phyloP scores from a whole-genome alignment of 2,113 vertebrate genomes.

The Gnathonemus echidnorhynchus region DNA sequence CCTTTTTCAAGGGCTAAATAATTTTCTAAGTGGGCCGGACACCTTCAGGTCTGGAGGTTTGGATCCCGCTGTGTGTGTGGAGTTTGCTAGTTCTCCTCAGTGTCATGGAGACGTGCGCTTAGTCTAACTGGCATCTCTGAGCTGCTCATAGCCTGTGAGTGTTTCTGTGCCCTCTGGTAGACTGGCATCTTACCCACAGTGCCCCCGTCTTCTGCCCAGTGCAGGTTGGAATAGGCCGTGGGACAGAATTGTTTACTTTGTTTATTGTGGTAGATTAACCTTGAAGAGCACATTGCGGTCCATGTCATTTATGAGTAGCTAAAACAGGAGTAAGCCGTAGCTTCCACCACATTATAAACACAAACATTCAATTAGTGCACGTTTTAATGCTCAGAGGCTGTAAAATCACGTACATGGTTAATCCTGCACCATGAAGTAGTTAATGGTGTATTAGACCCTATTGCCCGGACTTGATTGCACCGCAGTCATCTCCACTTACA shows the following conservation, averaged over 20 bases:
- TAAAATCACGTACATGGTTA: constrained; percentile 16
- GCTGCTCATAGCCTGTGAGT: not conserved
- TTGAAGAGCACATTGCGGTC: not conserved
- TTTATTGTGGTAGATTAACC: not conserved
- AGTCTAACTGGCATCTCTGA: not conserved
- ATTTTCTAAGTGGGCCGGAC: not conserved
- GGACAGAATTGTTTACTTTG: not conserved
- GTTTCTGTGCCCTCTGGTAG: not conserved
- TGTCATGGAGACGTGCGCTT: not conserved
- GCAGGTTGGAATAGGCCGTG: not conserved
- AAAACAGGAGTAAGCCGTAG: not conserved
- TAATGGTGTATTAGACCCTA: constrained; percentile 13
- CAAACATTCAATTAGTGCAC: not conserved
- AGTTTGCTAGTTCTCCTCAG: not conserved
- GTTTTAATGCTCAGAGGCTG: not conserved
- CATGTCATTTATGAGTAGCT: not conserved
- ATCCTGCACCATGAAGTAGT: constrained; percentile 12
- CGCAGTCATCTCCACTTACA: not conserved
- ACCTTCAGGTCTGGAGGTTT: not conserved
- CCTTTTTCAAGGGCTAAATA: not conserved
- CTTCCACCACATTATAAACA: not conserved
- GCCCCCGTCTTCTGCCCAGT: not conserved
- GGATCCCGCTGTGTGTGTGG: not conserved
- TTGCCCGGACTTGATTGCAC: constrained; percentile 9
- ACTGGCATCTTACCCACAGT: not conserved